A percentile compares a stretch with the other conserved stretches of the same genome.
These are phyloP conservation scores for Tachypleus tridentatus DNA, from an alignment of 1,140 invertebrate genomes.

Conservation along the genomic window DNA sequence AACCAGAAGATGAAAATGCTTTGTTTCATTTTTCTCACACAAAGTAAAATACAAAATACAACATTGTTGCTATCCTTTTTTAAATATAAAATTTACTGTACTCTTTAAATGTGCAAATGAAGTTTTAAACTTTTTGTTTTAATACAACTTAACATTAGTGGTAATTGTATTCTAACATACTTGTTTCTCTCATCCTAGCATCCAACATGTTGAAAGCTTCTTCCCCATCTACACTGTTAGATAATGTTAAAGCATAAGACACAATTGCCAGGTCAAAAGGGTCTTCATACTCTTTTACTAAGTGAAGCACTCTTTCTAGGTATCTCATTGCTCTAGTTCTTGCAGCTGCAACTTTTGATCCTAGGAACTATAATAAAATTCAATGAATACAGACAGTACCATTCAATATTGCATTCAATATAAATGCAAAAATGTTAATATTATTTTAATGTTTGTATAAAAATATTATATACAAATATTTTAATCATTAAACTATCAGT, in stretches of 20 bases:
- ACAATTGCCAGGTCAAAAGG: slow-evolving; percentile 77
- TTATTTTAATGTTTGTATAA: too few relatives aligned
- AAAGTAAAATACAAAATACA: too few relatives aligned
- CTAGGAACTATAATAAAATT: slow-evolving; percentile 42
- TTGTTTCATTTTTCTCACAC: too few relatives aligned
- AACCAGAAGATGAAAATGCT: too few relatives aligned
- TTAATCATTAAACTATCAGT: too few relatives aligned
- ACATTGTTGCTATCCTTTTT: too few relatives aligned
- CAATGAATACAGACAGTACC: slow-evolving; percentile 9
- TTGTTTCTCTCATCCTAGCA: slow-evolving; percentile 48
- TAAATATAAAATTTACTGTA: too few relatives aligned
- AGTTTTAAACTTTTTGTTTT: too few relatives aligned
- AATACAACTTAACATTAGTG: too few relatives aligned
- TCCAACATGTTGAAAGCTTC: slow-evolving; percentile 63
- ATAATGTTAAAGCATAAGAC: slow-evolving; percentile 67
- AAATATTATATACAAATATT: too few relatives aligned
- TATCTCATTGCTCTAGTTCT: slow-evolving; percentile 52
- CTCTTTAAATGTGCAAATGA: too few relatives aligned
- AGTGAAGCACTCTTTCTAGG: slow-evolving; percentile 69
- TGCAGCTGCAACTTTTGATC: slow-evolving; percentile 56
- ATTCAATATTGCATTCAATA: not conserved
- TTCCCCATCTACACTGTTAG: slow-evolving; percentile 64
- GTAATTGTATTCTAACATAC: slow-evolving; percentile 28
- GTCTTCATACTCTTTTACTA: slow-evolving; percentile 52
- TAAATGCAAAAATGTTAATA: not conserved